Conservation (phyloP, 2,113 vertebrate species). For the Pygoscelis adeliae region DNA sequence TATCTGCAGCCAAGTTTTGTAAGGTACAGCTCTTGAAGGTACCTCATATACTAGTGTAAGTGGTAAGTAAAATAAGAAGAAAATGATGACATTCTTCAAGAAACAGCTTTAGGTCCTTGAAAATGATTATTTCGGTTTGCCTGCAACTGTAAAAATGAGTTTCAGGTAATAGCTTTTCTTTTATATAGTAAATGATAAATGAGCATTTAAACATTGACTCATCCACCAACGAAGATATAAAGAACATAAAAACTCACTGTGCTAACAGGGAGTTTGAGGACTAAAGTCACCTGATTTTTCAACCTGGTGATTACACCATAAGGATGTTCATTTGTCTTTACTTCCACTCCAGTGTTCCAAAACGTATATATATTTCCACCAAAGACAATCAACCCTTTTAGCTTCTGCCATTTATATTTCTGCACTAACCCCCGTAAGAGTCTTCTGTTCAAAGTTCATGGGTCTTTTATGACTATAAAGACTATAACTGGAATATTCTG, state of each 20-base stretch:
- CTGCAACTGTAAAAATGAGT: constrained; percentile 81
- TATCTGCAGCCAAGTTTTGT: constrained; percentile 50
- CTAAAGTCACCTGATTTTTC: constrained; percentile 79
- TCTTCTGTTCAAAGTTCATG: constrained; percentile 49
- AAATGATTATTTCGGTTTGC: constrained; percentile 82
- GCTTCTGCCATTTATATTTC: constrained; percentile 63
- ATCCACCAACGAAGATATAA: constrained; percentile 78
- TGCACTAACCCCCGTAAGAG: constrained; percentile 20
- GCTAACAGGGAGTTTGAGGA: constrained; percentile 77
- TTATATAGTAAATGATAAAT: constrained; percentile 82
- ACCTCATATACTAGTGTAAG: constrained; percentile 71
- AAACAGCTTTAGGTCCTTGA: constrained; percentile 82
- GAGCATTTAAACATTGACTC: constrained; percentile 79
- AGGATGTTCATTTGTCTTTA: constrained; percentile 76
- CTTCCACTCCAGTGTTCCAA: constrained; percentile 63
- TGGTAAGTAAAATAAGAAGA: constrained; percentile 79
- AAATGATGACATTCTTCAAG: constrained; percentile 82
- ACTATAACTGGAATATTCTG: neutral
- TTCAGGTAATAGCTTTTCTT: constrained; percentile 83
- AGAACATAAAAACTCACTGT: constrained; percentile 76
- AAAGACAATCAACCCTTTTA: constrained; percentile 74
- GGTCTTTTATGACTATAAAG: constrained; percentile 45
- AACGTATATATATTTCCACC: constrained; percentile 71
- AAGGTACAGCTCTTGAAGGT: constrained; percentile 59
- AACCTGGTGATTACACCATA: constrained; percentile 74